Percentiles rank a stretch among this genome's conserved stretches.
Conservation (phyloP, 2,113 vertebrate genomes). For the Mugil cephalus region DNA sequence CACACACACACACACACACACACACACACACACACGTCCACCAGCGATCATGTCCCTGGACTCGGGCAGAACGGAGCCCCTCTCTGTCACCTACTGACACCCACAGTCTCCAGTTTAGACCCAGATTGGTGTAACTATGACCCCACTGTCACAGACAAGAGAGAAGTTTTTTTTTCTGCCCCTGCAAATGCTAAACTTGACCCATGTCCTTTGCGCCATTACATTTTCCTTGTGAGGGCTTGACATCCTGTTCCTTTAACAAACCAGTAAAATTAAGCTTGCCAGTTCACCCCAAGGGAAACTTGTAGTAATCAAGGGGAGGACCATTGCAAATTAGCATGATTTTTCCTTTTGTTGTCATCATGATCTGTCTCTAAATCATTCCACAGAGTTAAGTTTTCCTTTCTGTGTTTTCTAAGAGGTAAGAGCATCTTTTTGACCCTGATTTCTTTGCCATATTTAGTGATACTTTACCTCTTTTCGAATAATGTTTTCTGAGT, state of each 20-base stretch:
- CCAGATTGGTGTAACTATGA: conserved; percentile 72
- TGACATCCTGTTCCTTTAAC: conserved; percentile 71
- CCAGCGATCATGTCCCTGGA: conserved; percentile 34
- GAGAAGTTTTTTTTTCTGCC: conserved; percentile 44
- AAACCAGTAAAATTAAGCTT: conserved; percentile 64
- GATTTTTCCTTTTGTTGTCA: conserved; percentile 35
- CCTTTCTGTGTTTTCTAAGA: neutral
- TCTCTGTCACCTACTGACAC: conserved; percentile 61
- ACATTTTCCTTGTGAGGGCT: conserved; percentile 50
- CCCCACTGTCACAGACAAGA: conserved; percentile 59
- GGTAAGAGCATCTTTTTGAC: neutral
- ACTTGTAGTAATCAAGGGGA: conserved; percentile 55
- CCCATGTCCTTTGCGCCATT: conserved; percentile 65
- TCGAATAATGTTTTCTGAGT: too few species aligned
- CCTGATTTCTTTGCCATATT: too few species aligned
- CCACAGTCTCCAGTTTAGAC: conserved; percentile 53
- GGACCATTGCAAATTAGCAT: conserved; percentile 51
- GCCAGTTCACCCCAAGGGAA: conserved; percentile 53
- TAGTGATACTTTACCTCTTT: too few species aligned
- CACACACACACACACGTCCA: conserved; percentile 61
- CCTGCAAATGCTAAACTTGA: conserved; percentile 69
- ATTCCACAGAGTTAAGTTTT: neutral
- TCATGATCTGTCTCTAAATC: conserved; percentile 13
- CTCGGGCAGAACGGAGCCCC: conserved; percentile 23
- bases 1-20: conserved; percentile 64